These are phyloP conservation scores for Aethes cnicana DNA, from an alignment of 2,888 invertebrate genomes.

Conservation along the genomic window DNA sequence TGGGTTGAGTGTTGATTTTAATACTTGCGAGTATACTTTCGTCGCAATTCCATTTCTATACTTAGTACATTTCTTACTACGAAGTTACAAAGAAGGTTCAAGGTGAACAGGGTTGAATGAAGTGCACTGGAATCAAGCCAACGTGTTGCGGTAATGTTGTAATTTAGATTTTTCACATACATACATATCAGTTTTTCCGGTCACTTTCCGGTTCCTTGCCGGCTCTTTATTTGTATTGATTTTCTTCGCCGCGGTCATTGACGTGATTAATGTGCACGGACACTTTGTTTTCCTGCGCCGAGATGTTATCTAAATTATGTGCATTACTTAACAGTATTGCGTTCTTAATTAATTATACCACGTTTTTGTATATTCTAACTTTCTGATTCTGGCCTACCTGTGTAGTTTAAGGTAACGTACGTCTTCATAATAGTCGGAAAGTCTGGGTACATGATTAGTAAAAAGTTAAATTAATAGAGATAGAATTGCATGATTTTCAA, in stretches of 20 bases:
- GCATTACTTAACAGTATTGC: neutral
- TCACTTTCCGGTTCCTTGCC: conserved; percentile 29
- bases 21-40: too few relatives aligned
- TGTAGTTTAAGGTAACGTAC: too few relatives aligned
- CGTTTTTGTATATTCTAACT: too few relatives aligned
- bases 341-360: neutral
- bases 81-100: conserved; percentile 56
- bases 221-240: conserved; percentile 66
- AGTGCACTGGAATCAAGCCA: conserved; percentile 46
- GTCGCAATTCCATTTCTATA: too few relatives aligned
- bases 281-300: conserved; percentile 39
- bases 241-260: conserved; percentile 59
- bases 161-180: neutral
- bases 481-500: too few relatives aligned
- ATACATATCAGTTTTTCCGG: neutral
- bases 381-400: too few relatives aligned
- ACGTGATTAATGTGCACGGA: conserved; percentile 50
- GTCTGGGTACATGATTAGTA: too few relatives aligned
- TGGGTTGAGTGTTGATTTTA: too few relatives aligned
- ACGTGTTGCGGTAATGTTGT: conserved; percentile 28
- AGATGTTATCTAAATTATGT: neutral
- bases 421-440: too few relatives aligned
- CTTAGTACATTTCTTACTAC: conserved; percentile 36
- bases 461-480: too few relatives aligned
- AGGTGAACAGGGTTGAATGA: conserved; percentile 63